phyloP scores from a whole-genome alignment of 2,888 invertebrate species.

The Caenorhabditis sinica region DNA sequence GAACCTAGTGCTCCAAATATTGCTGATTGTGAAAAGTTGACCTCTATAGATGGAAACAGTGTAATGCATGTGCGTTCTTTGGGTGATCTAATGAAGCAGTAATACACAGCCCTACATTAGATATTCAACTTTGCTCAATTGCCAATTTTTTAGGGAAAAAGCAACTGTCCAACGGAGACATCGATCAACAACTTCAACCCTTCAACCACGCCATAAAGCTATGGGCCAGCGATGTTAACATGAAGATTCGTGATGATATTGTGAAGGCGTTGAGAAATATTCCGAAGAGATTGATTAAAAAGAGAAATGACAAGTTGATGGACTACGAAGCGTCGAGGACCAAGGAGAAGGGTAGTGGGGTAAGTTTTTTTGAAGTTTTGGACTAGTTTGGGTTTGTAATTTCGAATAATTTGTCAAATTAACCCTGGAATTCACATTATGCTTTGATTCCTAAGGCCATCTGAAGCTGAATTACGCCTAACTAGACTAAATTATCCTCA shows the following conservation, averaged over 20 bases:
- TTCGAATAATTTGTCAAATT: no score
- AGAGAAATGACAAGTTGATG: slow-evolving; percentile 81
- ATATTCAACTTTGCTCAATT: no score
- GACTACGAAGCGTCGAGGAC: slow-evolving; percentile 79
- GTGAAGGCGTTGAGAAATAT: slow-evolving; percentile 73
- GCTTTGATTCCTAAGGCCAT: no score
- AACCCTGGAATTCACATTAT: no score
- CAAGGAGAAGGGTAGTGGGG: slow-evolving; percentile 60
- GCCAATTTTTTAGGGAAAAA: slow-evolving; percentile 58
- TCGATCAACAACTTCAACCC: slow-evolving; percentile 63
- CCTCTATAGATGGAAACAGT: no score
- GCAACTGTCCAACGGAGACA: slow-evolving; percentile 51
- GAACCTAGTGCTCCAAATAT: no score
- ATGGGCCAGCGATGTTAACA: slow-evolving; percentile 62
- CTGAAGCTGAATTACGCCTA: background rate
- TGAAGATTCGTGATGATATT: slow-evolving; percentile 72
- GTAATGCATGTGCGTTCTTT: no score
- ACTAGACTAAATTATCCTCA: background rate
- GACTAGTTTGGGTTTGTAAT: background rate
- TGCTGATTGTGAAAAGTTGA: no score
- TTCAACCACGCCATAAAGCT: slow-evolving; percentile 67
- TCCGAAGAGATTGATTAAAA: slow-evolving; percentile 78
- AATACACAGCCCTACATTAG: background rate
- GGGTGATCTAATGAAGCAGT: no score
- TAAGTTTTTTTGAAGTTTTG: background rate